Percentiles rank a stretch among this genome's conserved stretches.
Evolutionary conservation across 2,797 vertebrate genomes (phyloP).

Genomic region (Apodemus agrarius): DNA sequence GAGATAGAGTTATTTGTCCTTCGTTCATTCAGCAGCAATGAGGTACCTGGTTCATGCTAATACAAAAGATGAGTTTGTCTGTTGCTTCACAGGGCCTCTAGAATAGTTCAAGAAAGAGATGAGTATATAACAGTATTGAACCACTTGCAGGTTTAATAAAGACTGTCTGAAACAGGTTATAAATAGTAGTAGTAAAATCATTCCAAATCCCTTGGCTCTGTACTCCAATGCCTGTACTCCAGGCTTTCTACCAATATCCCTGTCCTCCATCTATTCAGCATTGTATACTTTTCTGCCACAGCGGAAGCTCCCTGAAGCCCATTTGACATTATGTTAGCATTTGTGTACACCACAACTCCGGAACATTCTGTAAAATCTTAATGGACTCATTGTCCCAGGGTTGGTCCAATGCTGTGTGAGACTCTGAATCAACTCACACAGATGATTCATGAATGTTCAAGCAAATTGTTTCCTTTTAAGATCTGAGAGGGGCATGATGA

Average conservation of each 20-base stretch:
- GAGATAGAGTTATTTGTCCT: background rate
- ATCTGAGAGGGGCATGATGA: background rate
- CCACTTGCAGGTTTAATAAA: background rate
- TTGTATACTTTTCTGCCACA: background rate
- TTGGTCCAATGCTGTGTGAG: background rate
- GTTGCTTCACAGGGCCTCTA: background rate
- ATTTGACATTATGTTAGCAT: background rate
- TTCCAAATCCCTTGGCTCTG: background rate
- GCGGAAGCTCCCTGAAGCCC: background rate
- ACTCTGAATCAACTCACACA: background rate
- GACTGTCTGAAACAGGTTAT: background rate
- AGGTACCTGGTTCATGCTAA: background rate
- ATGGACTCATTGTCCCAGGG: conserved; percentile 24
- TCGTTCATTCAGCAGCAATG: background rate
- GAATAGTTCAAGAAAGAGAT: background rate
- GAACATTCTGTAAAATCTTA: conserved; percentile 22
- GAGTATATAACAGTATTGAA: background rate
- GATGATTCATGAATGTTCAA: conserved; percentile 39
- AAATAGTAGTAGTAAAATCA: background rate
- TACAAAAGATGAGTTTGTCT: background rate
- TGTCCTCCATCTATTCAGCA: background rate
- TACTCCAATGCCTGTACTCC: background rate
- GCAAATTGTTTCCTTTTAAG: conserved; percentile 27
- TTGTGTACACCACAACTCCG: background rate
- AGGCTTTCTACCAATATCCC: background rate